Conservation (phyloP, 1,140 invertebrate species). For the Leptinotarsa texana region DNA sequence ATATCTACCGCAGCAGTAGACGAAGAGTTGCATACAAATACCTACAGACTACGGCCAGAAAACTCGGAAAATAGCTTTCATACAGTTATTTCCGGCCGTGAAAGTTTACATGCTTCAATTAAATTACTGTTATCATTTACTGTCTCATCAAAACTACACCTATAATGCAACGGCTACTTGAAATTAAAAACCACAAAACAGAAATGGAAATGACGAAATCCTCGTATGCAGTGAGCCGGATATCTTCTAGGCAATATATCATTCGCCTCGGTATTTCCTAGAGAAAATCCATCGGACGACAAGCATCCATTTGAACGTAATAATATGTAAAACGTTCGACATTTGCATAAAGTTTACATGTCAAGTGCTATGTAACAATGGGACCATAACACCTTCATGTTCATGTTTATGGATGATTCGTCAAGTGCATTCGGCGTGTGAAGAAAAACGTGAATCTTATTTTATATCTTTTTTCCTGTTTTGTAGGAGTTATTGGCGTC, state of each 20-base stretch:
- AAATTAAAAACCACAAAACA: background rate
- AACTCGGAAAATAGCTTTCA: too few species aligned
- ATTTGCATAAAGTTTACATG: constrained; percentile 34
- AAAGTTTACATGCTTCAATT: too few species aligned
- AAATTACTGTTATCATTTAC: too few species aligned
- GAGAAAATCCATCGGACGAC: constrained; percentile 1
- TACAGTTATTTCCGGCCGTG: too few species aligned
- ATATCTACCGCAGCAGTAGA: too few species aligned
- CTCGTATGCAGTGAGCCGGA: background rate
- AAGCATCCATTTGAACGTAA: constrained; percentile 31
- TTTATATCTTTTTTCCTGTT: too few species aligned
- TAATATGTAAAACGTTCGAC: constrained; percentile 29
- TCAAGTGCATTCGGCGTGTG: constrained; percentile 18
- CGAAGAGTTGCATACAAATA: too few species aligned
- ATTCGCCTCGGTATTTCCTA: background rate
- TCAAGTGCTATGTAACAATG: constrained; percentile 35
- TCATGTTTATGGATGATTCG: constrained; percentile 32
- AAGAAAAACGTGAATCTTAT: too few species aligned
- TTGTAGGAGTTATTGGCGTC: too few species aligned
- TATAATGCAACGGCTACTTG: too few species aligned
- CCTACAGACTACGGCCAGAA: too few species aligned
- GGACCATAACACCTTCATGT: constrained; percentile 36
- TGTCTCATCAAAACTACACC: too few species aligned
- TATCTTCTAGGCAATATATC: background rate
- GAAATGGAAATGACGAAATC: background rate